Evolutionary conservation across 2,888 invertebrate species (phyloP), one percentile per base, ranked within the genome.

Genomic region (Zygothrica quintamaculata): DNA sequence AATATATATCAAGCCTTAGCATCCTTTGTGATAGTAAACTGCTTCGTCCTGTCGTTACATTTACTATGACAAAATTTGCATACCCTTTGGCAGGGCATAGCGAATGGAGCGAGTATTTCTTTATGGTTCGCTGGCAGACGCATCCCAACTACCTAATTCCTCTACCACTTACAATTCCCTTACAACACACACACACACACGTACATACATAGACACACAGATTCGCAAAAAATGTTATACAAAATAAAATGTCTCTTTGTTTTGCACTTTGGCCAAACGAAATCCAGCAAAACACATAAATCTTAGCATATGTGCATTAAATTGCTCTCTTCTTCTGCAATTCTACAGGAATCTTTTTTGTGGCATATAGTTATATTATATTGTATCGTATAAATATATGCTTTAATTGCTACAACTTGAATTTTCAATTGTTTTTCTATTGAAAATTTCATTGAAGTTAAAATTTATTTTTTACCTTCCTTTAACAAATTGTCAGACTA

Each of bases 161-260:
- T 25, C 39, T 16, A 12, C 31, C 2, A 29, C 39, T 13, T 42
- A 11, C 18, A 11, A 7, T 33, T 51, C n/a, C 34, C 39, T 53
- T 50, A 9, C 29, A n/a, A 26, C 39, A 50, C 40, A 53, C 51
- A 15, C 42, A 58, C 39, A 46, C 29, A 64, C 22, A 55, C 11
- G n/a, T n/a, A 26, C 39, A 50, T 43, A 53, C 51, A 15, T 46
- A 58, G 43, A 46, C 29, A 64, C 22, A 55, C 11, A 8, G 37
- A 13, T 18, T 18, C 11, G n/a, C 46, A 58, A 82, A 79, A 74
- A 66, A 56, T 71, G 57, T 68, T 73, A 48, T 70, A 77, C 72
- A 73, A 84, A 81, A 70, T 82, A 81, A 82, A 84, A 84, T 82
- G 82, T 82, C 74, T 77, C 80, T 78, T 84, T 82, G 82, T 82